Evolutionary conservation across 1,140 invertebrate species (phyloP), one percentile per base, ranked within the genome.

Genomic region (Notospermus geniculatus): DNA sequence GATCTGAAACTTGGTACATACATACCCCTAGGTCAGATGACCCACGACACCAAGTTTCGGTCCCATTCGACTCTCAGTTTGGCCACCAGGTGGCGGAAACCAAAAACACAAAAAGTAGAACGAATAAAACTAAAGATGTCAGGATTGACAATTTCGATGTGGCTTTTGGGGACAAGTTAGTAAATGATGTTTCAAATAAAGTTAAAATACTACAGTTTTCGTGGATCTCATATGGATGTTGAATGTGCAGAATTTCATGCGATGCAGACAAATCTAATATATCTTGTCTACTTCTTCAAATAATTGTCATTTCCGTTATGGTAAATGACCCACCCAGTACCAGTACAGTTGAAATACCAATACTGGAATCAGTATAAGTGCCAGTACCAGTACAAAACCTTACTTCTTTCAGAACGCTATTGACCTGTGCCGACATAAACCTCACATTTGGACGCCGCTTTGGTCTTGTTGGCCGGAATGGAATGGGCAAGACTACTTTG

Each of bases 121-220:
- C 85, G 56, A 94, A 94, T 77, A 89, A 89, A 69, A 89, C 89
- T 52, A 90, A 91, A 78, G 96, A 99, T 78, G 96, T 99, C 73
- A 89, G 91, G 77, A 94, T 99, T 83, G 95, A 98, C 83, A 97
- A 98, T 82, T 97, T 99, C 83, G 97, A 99, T 84, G 89, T 99
- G 65, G 90, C 95, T 9, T 98, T 93, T 83, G 96, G 95, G 27
- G 94, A 97, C 71, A 91, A 89, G 91, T 93, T 70, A 63, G 72
- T 66, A 25, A 28, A 28, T 64, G 1, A 50, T 58, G 23, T 66
- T 61, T 11, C 2, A 52, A 5, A 23, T 28, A 52, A 25, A 13
- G 13, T 45, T 59, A 25, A 2, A 59, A 45, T 5, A 50, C 46
- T 5, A n/a, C n/a, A n/a, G n/a, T 23, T 50, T 19, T 50, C 46